These are phyloP conservation scores for Tiliacea aurago DNA, from an alignment of 2,888 invertebrate species.

Conservation along the genomic window DNA sequence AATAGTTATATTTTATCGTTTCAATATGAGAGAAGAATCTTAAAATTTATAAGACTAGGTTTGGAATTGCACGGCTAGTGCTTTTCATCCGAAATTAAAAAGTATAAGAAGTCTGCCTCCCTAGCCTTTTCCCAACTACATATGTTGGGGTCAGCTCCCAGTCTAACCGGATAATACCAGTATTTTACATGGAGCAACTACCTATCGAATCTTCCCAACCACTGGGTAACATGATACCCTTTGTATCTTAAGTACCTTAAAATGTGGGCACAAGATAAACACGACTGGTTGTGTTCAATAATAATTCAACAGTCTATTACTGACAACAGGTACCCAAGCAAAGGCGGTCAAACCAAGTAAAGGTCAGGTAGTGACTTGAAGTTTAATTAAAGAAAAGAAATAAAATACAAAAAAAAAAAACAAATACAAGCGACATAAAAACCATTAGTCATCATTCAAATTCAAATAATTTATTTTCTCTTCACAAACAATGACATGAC, in stretches of 20 bases:
- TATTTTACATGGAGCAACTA: too few relatives aligned
- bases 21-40: too few relatives aligned
- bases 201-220: too few relatives aligned
- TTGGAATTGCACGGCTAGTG: not conserved
- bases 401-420: not conserved
- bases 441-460: not conserved
- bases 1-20: too few relatives aligned
- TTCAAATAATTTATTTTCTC: too few relatives aligned
- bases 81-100: not conserved
- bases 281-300: not conserved
- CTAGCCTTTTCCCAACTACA: too few relatives aligned
- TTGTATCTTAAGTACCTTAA: not conserved
- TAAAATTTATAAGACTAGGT: not conserved
- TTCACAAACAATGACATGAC: too few relatives aligned
- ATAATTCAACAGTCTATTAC: not conserved
- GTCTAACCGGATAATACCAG: too few relatives aligned
- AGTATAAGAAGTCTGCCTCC: not conserved
- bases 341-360: not conserved
- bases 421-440: not conserved
- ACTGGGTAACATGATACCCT: too few relatives aligned
- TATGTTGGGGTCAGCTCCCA: too few relatives aligned
- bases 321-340: not conserved
- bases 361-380: not conserved
- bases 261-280: not conserved
- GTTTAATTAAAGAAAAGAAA: not conserved